Base-by-base conservation (phyloP, 1,140 invertebrate species). In the Palaemon carinicauda region DNA sequence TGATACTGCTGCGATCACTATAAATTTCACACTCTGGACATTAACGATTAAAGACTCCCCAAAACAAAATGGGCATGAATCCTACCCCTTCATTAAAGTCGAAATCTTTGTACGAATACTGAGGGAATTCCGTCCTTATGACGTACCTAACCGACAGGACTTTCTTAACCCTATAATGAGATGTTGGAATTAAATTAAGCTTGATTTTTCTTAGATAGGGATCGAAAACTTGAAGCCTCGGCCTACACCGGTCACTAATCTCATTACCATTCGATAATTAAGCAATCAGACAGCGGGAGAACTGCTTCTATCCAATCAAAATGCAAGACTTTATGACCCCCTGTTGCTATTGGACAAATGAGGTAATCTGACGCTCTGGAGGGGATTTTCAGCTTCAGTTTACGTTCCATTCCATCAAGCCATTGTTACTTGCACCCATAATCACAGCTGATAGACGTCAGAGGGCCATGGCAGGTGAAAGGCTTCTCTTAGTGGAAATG, bases 1-100 rank as follows among this genome's bases (percentile, higher is more conserved):
- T 31, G 50, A 87, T 65, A 82, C 78, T 51, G 29, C 53, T 33
- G n/a, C 80, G 87, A 82, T 85, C 73, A 52, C 53, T 51, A 73
- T 77, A 50, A 33, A 52, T 77, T 79, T 73, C 17, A 31, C n/a
- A 33, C 41, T 27, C 27, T 17, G 73, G 73, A 75, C 73, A 75
- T 75, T 75, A 75, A 75, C 73, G 73, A 75, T 75, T 75, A 75
- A 75, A 75, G 33, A 27, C 73, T 33, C 33, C 41, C 27, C 5
- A 21, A n/a, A 41, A 41, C 73, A 0, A 41, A 51, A 12, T 29
- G 27, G 73, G 31, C 73, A n/a, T 21, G 33, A 50, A 51, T 19
- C 29, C 33, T 33, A 33, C 14, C 14, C 41, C 14, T 21, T 17
- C 19, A 19, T 21, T 21, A 17, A 41, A 21, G 27, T 33, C 21